Conservation (phyloP, 23 tunicate species). For the Styela clava region DNA sequence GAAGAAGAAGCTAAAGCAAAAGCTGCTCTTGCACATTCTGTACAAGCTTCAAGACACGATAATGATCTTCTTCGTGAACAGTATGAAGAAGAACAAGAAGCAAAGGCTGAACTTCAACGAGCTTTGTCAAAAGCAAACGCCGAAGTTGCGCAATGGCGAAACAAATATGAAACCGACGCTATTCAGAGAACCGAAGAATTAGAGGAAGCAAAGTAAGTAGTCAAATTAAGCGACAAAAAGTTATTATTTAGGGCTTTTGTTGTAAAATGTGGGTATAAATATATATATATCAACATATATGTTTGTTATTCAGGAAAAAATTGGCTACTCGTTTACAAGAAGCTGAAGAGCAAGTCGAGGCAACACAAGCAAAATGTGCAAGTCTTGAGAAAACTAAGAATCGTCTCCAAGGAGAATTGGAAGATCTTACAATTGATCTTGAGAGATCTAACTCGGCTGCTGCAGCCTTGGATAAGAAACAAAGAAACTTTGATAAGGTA, state of each 20-base stretch:
- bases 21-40: conserved; percentile 27
- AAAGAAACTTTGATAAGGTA: conserved; percentile 42
- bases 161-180: conserved; percentile 93
- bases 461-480: conserved; percentile 35
- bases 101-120: conserved; percentile 79
- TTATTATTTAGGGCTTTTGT: no score
- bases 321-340: conserved; percentile 35
- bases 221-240: no score
- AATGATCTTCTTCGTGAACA: conserved; percentile 78
- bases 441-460: conserved; percentile 35
- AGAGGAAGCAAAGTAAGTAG: conserved; percentile 61
- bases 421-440: conserved; percentile 35
- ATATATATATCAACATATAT: no score
- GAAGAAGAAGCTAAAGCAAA: conserved; percentile 49
- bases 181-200: conserved; percentile 88
- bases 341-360: conserved; percentile 43
- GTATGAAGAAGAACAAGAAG: conserved; percentile 91
- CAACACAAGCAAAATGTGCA: conserved; percentile 38
- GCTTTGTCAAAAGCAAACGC: conserved; percentile 83
- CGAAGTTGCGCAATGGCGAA: conserved; percentile 89
- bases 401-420: conserved; percentile 40
- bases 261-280: no score
- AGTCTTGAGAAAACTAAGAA: conserved; percentile 34
- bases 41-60: conserved; percentile 70
- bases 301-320: conserved; percentile 37